Conservation (phyloP, 2,113 vertebrate genomes). For the zebrafish (Danio rerio) region DNA sequence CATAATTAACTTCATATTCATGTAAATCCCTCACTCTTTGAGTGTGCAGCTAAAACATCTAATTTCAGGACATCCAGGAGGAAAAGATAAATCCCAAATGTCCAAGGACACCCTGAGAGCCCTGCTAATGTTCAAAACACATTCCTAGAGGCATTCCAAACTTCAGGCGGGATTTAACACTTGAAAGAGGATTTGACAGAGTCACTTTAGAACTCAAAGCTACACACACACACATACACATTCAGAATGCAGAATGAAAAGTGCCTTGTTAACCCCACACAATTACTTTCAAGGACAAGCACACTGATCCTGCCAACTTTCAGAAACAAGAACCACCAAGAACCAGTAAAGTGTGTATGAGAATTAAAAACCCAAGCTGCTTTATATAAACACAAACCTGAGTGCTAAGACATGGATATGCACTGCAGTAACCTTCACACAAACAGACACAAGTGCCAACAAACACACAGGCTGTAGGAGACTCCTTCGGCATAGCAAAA, state of each 20-base stretch:
- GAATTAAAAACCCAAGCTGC: not conserved
- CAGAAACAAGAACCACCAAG: constrained; percentile 11
- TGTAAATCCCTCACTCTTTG: not conserved
- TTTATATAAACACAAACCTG: constrained; percentile 21
- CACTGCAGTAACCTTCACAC: constrained; percentile 10
- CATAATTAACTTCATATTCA: not conserved
- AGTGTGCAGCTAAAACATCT: not conserved
- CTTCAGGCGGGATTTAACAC: constrained; percentile 37
- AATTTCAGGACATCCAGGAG: not conserved
- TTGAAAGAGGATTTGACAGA: constrained; percentile 45
- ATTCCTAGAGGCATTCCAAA: constrained; percentile 31
- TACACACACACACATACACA: not conserved
- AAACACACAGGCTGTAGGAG: not conserved
- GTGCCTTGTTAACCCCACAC: constrained; percentile 28
- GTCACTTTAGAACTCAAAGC: constrained; percentile 25
- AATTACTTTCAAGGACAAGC: constrained; percentile 33
- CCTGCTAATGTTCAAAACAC: constrained; percentile 32
- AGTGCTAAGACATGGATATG: constrained; percentile 5
- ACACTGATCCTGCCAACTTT: constrained; percentile 20
- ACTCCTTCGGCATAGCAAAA: too few species aligned
- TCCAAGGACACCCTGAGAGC: constrained; percentile 14
- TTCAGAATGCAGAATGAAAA: not conserved
- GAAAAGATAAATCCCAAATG: not conserved
- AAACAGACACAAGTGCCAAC: constrained; percentile 36
- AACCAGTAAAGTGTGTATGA: constrained; percentile 6